phyloP scores from a whole-genome alignment of 2,797 vertebrate species.

The Smutsia gigantea region DNA sequence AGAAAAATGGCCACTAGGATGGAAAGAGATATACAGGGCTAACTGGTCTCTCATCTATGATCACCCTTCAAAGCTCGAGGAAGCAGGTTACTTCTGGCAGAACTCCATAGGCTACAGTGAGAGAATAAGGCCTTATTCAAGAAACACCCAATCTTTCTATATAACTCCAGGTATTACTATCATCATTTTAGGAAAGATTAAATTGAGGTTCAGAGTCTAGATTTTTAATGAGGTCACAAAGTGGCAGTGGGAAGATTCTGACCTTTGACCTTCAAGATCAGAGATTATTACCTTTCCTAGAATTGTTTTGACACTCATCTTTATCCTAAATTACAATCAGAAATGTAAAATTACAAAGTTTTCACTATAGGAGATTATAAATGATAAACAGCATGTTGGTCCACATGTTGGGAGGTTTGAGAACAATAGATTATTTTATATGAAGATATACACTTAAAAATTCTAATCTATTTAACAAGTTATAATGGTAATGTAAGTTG shows the following conservation, averaged over 20 bases:
- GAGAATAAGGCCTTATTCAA: background rate
- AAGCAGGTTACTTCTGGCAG: background rate
- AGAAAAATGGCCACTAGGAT: background rate
- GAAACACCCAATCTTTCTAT: background rate
- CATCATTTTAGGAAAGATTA: conserved; percentile 7
- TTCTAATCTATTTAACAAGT: background rate
- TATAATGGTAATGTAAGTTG: background rate
- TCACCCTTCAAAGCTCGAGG: background rate
- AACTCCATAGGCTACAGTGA: background rate
- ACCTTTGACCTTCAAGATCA: background rate
- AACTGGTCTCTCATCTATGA: background rate
- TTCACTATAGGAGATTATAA: conserved; percentile 14
- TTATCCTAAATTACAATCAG: background rate
- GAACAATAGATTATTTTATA: background rate
- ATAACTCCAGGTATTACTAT: background rate
- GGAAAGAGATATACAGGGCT: background rate
- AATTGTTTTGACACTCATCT: conserved; percentile 28
- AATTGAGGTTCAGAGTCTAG: background rate
- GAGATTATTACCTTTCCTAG: background rate
- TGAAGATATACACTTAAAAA: conserved; percentile 37
- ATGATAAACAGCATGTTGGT: background rate
- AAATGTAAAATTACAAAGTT: conserved; percentile 49
- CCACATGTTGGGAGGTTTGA: background rate
- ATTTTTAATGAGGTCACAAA: conserved; percentile 21
- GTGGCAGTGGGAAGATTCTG: background rate